Evolutionary conservation across 2,797 vertebrate species (phyloP).

Genomic region (Rhabdomys pumilio): DNA sequence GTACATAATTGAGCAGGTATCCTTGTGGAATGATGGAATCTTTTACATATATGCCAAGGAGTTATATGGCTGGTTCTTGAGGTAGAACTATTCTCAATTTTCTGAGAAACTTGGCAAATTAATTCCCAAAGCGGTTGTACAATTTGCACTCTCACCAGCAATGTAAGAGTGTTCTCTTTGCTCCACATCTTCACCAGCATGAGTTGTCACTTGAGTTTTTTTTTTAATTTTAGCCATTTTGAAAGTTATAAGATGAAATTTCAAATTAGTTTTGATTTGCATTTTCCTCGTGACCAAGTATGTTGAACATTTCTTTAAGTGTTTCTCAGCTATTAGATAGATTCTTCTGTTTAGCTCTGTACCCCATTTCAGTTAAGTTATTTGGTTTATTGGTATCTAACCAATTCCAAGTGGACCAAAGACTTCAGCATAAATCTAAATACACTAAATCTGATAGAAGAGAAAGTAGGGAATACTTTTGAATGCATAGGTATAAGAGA

Average conservation of each 20-base stretch:
- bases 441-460: not conserved
- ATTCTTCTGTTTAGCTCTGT: not conserved
- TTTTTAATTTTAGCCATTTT: not conserved
- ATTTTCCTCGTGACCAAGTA: not conserved
- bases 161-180: not conserved
- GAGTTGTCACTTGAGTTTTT: not conserved
- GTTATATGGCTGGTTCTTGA: not conserved
- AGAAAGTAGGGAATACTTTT: not conserved
- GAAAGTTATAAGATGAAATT: not conserved
- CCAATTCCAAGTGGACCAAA: not conserved
- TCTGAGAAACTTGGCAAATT: not conserved
- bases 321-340: not conserved
- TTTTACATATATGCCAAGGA: too few relatives aligned
- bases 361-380: not conserved
- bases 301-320: not conserved
- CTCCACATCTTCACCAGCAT: not conserved
- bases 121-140: not conserved
- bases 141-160: not conserved
- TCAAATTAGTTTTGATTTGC: not conserved
- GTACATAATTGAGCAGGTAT: too few relatives aligned
- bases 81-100: not conserved
- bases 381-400: not conserved
- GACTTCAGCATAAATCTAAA: not conserved
- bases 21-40: too few relatives aligned
- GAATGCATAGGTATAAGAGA: not conserved